Percentiles rank a stretch among this genome's conserved stretches.
phyloP scores from a whole-genome alignment of 1,140 invertebrate species.

The Chlorops oryzae region DNA sequence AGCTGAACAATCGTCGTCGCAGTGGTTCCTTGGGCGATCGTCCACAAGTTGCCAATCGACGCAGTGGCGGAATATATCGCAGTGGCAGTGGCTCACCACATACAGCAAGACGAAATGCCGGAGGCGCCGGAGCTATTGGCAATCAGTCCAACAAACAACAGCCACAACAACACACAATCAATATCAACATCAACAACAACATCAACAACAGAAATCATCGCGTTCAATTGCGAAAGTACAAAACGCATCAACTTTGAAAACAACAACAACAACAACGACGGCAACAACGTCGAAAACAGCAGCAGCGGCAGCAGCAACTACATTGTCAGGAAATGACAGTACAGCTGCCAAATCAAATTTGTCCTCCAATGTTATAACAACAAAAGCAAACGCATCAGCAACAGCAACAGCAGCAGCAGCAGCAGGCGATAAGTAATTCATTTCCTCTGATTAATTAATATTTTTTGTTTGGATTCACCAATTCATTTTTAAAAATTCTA shows the following conservation, averaged over 20 bases:
- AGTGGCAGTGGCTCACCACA: constrained; percentile 28
- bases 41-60: constrained; percentile 38
- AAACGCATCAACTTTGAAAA: neutral
- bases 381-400: too few relatives aligned
- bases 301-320: constrained; percentile 11
- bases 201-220: constrained; percentile 5
- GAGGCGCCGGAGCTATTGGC: constrained; percentile 21
- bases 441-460: too few relatives aligned
- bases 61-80: constrained; percentile 24
- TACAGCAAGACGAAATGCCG: constrained; percentile 31
- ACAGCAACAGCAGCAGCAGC: too few relatives aligned
- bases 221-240: neutral
- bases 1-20: constrained; percentile 34
- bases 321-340: constrained; percentile 4
- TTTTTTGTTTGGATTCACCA: too few relatives aligned
- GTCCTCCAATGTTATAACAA: too few relatives aligned
- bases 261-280: constrained; percentile 14
- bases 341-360: neutral
- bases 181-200: constrained; percentile 9
- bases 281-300: constrained; percentile 6
- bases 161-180: constrained; percentile 5
- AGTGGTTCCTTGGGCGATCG: constrained; percentile 45
- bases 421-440: too few relatives aligned
- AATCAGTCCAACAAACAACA: constrained; percentile 16
- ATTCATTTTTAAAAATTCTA: too few relatives aligned